Evolutionary conservation across 2,113 vertebrate species (phyloP), one percentile per base, ranked within the genome.

Genomic region (Rhynchomys soricoides): DNA sequence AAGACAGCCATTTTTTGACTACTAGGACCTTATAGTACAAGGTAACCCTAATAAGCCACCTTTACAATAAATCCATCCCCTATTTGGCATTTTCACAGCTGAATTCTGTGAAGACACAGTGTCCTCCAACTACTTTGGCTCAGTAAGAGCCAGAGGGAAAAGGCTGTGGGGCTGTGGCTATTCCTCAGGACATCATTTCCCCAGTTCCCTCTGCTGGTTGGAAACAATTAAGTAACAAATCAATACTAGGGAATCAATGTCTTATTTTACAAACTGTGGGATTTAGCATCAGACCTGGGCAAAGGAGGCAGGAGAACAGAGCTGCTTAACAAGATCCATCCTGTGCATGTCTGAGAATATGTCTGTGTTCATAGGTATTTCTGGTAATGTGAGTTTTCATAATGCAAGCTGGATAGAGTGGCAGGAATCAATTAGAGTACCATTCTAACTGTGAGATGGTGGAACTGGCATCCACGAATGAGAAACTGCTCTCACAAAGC

Each of bases 151-250:
- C 16, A 15, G 17, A 68, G 78, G 15, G 50, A 81, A 37, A 90
- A 70, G 24, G 13, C 15, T 62, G 21, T 13, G 1, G 24, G 71
- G 31, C 43, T 78, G 0, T 68, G 75, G 22, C 64, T 90, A 43
- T 64, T 97, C 95, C 55, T 57, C 34, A 57, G 45, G 43, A 86
- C 7, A 92, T 9, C 57, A 82, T 82, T 79, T 34, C 15, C 34
- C 16, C 10, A 64, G 11, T 59, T 81, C 45, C 77, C 45, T 85
- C 52, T 86, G 73, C 9, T 68, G 78, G 55, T 55, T 75, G 17
- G 16, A 94, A 86, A 89, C 43, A 93, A 85, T 88, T 85, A 94
- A 90, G 77, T 64, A 92, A 86, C 91, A 86, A 48, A 59, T 77
- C 52, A 68, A 13, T 94, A 16, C 34, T 75, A 5, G n/a, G n/a